These are phyloP conservation scores for Thymelicus sylvestris DNA, from an alignment of 2,888 invertebrate genomes.

Conservation along the genomic window DNA sequence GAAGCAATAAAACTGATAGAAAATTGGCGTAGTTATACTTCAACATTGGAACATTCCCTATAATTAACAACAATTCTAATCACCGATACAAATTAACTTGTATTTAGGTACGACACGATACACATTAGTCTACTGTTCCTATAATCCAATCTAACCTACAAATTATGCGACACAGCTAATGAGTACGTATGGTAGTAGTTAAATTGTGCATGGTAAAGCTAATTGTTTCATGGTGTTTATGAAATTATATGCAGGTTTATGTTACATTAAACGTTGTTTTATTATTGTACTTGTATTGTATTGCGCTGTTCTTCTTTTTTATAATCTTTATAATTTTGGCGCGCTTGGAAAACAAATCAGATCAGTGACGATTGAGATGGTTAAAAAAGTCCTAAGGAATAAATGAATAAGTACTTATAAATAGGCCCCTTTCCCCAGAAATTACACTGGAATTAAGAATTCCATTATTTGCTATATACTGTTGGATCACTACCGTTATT, in stretches of 20 bases:
- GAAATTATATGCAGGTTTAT: constrained; percentile 18
- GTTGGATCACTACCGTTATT: too few relatives aligned
- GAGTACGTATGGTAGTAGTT: constrained; percentile 24
- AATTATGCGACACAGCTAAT: constrained; percentile 32
- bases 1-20: constrained; percentile 64
- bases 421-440: too few relatives aligned
- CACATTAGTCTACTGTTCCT: background rate
- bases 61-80: constrained; percentile 48
- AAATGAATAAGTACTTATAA: too few relatives aligned
- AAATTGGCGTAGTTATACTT: constrained; percentile 61
- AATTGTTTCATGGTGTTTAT: constrained; percentile 17
- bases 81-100: constrained; percentile 16
- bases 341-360: too few relatives aligned
- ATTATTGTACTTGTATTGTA: constrained; percentile 1
- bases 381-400: too few relatives aligned
- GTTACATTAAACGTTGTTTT: background rate
- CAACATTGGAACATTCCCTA: constrained; percentile 43
- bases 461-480: too few relatives aligned
- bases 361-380: too few relatives aligned
- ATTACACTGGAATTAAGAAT: too few relatives aligned
- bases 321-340: background rate
- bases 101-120: constrained; percentile 6
- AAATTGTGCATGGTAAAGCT: constrained; percentile 23
- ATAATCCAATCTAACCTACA: constrained; percentile 29
- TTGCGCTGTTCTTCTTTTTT: background rate